Base-by-base conservation (phyloP, 1,140 invertebrate genomes). In the Zeugodacus cucurbitae region DNA sequence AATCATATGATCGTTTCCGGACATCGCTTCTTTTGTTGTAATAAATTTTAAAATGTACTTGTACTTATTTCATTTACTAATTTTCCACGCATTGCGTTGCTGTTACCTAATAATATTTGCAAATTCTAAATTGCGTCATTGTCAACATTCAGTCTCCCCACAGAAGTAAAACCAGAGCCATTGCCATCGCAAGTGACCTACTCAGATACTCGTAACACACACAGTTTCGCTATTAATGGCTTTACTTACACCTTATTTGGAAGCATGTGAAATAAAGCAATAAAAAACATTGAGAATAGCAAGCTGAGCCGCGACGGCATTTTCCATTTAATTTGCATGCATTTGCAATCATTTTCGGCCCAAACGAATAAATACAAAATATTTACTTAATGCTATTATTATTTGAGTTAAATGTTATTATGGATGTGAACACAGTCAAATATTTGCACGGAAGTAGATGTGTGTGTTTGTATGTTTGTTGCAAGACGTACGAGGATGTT, bases 291-390 rank as follows among this genome's bases (percentile, higher is more conserved):
- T 67, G 62, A 10, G 62, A 32, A 67, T 32, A 67, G 29, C 3
- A 17, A 8, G 62, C 67, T 34, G 29, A 41, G 67, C 22, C n/a
- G 22, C 58, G 58, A 17, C 74, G 37, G 26, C 14, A 20, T 29
- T 86, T 14, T 67, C 89, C 91, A 90, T 91, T 91, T 90, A 89
- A 92, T 93, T 93, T 93, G 91, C 92, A 93, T 93, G 89, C 70
- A 89, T 89, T 90, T 88, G 90, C 91, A 90, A 93, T 93, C 90
- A 92, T 93, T 93, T 91, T 89, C 64, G 82, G 88, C 89, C 88
- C 54, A 64, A 90, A 59, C 87, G 87, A 78, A 59, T 86, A 78
- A 85, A 86, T 86, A 62, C 78, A 87, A 91, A 88, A 90, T 91
- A 90, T 91, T 91, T 91, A 91, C 90, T 90, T 89, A 91, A 78